These are phyloP conservation scores for Decapterus maruadsi DNA, from an alignment of 2,797 vertebrate genomes.

Conservation along the genomic window DNA sequence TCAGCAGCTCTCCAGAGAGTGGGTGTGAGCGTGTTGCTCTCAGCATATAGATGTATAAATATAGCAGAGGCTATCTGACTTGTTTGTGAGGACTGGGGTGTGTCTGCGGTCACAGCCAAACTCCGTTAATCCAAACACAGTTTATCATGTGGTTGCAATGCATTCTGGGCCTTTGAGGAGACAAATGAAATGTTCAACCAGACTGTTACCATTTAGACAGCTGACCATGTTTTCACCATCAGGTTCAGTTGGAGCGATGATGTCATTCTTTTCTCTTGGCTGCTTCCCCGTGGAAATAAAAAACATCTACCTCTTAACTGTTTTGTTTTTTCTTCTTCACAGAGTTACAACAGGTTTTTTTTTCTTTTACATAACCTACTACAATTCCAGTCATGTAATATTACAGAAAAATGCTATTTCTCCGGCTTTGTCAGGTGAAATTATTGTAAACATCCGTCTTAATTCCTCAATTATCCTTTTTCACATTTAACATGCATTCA, in stretches of 20 bases:
- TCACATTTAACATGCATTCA: background rate
- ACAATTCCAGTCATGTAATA: background rate
- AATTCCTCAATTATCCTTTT: background rate
- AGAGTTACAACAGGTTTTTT: background rate
- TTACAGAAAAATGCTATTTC: background rate
- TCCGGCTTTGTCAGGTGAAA: background rate
- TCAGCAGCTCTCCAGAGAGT: conserved; percentile 36
- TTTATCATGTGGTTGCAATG: conserved; percentile 26
- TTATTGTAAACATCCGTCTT: background rate
- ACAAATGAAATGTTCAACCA: conserved; percentile 19
- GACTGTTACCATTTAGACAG: background rate
- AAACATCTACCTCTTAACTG: background rate
- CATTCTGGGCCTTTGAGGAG: conserved; percentile 31
- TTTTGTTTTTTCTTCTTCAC: background rate
- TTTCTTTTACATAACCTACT: background rate
- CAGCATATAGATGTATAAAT: conserved; percentile 34
- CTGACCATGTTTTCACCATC: conserved; percentile 13
- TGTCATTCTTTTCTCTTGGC: background rate
- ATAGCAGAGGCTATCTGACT: conserved; percentile 29
- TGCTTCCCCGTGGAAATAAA: background rate
- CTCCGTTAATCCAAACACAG: conserved; percentile 48
- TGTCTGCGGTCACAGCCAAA: conserved; percentile 47
- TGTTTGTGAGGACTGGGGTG: conserved; percentile 50
- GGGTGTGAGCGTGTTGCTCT: conserved; percentile 50
- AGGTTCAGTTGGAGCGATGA: background rate